A percentile compares a stretch with the other conserved stretches of the same genome.
Conservation (phyloP, 1,140 invertebrate species). For the Sitodiplosis mosellana region DNA sequence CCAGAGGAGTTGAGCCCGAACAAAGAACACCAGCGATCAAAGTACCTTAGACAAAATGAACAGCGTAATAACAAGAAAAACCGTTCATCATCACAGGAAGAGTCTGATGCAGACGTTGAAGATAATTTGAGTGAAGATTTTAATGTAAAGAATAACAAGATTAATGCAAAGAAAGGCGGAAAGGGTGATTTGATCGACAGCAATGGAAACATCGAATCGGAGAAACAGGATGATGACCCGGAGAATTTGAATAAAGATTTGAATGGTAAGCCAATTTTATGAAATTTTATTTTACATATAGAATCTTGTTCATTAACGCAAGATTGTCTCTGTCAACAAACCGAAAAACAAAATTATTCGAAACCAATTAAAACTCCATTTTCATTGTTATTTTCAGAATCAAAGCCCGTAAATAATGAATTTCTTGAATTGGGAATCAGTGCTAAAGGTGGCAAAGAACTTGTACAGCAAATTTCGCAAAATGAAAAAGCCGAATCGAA, state of each 20-base stretch:
- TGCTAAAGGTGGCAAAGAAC: constrained; percentile 13
- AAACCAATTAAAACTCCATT: not conserved
- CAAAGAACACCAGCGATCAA: constrained; percentile 29
- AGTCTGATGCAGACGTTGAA: constrained; percentile 61
- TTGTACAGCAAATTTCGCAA: constrained; percentile 14
- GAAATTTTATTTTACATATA: too few species aligned
- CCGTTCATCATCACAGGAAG: constrained; percentile 29
- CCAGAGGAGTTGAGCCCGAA: constrained; percentile 44
- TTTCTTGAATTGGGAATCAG: constrained; percentile 14
- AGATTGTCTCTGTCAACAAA: too few species aligned
- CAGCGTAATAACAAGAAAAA: constrained; percentile 10
- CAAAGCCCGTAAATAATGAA: too few species aligned
- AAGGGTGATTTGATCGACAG: constrained; percentile 7
- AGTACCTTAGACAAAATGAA: constrained; percentile 17
- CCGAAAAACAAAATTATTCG: not conserved
- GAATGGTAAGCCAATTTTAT: constrained; percentile 22
- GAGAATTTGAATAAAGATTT: constrained; percentile 33
- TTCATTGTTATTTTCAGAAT: not conserved
- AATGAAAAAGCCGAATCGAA: too few species aligned
- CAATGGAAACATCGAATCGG: constrained; percentile 22
- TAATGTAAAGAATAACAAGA: constrained; percentile 13
- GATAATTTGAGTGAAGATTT: constrained; percentile 48
- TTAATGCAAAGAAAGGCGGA: constrained; percentile 8
- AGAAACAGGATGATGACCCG: constrained; percentile 32
- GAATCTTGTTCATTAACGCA: too few species aligned